phyloP scores from a whole-genome alignment of 2,888 invertebrate genomes.

The Coecobrya sp. region DNA sequence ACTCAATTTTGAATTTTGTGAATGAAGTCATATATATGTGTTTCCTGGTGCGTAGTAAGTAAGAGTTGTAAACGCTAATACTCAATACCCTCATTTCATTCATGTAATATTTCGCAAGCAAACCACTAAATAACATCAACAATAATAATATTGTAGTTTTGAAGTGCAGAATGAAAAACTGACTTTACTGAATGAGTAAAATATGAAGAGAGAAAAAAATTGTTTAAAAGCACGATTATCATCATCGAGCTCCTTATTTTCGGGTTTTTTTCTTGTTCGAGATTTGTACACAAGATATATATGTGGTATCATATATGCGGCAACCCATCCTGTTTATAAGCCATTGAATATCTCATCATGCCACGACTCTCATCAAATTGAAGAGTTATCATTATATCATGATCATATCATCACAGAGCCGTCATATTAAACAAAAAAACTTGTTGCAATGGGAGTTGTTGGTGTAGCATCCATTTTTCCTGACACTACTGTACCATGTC shows the following conservation, averaged over 20 bases:
- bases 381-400: constrained; percentile 8
- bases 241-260: constrained; percentile 41
- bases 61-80: no score
- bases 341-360: constrained; percentile 14
- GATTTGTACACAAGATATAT: constrained; percentile 13
- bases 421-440: constrained; percentile 26
- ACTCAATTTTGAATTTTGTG: constrained; percentile 27
- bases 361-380: constrained; percentile 29
- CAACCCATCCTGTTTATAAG: constrained; percentile 22
- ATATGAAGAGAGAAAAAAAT: constrained; percentile 5
- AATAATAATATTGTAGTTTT: neutral
- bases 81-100: constrained; percentile 20
- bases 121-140: neutral
- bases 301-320: neutral
- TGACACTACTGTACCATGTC: constrained; percentile 1
- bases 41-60: neutral
- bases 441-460: neutral
- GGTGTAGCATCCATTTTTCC: constrained; percentile 29
- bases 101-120: neutral
- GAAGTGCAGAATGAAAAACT: constrained; percentile 2
- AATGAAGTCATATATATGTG: neutral
- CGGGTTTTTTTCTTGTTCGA: constrained; percentile 48
- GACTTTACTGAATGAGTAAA: constrained; percentile 18
- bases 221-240: constrained; percentile 18
- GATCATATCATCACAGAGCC: constrained; percentile 11